phyloP scores from a whole-genome alignment of 2,888 invertebrate species.

The Drosophila algonquin region DNA sequence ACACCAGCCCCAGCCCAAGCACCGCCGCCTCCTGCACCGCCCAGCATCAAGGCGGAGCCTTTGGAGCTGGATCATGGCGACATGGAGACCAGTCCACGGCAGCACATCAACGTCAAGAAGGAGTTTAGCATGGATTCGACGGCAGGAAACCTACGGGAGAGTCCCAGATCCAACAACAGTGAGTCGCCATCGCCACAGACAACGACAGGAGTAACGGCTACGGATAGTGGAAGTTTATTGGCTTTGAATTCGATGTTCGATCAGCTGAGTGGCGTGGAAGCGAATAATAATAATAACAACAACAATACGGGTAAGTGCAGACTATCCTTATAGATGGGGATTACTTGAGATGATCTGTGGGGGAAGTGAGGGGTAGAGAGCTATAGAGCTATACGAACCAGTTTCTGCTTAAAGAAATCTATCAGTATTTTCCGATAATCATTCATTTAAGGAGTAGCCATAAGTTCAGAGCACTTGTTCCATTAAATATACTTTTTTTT shows the following conservation, averaged over 20 bases:
- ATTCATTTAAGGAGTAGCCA: too few relatives aligned
- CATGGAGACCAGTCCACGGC: conserved; percentile 40
- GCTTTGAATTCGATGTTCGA: conserved; percentile 96
- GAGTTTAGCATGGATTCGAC: conserved; percentile 77
- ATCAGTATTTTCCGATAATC: too few relatives aligned
- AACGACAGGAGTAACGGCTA: conserved; percentile 78
- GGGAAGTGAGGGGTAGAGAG: background rate
- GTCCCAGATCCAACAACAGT: conserved; percentile 87
- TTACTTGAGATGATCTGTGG: background rate
- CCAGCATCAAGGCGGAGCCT: conserved; percentile 81
- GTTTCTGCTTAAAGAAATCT: too few relatives aligned
- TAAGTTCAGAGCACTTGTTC: too few relatives aligned
- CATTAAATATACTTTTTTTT: too few relatives aligned
- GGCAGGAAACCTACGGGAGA: conserved; percentile 80
- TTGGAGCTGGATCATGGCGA: conserved; percentile 65
- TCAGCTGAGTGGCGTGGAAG: conserved; percentile 83
- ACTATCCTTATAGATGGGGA: background rate
- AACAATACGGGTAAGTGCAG: conserved; percentile 48
- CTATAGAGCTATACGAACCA: too few relatives aligned
- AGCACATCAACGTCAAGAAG: conserved; percentile 84
- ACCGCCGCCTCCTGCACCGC: conserved; percentile 83
- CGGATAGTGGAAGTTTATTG: conserved; percentile 85
- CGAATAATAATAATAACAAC: conserved; percentile 46
- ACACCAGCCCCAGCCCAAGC: conserved; percentile 37
- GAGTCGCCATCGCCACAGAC: conserved; percentile 86